These are phyloP conservation scores for Melanaphis sacchari DNA, from an alignment of 1,140 invertebrate genomes.

Conservation along the genomic window DNA sequence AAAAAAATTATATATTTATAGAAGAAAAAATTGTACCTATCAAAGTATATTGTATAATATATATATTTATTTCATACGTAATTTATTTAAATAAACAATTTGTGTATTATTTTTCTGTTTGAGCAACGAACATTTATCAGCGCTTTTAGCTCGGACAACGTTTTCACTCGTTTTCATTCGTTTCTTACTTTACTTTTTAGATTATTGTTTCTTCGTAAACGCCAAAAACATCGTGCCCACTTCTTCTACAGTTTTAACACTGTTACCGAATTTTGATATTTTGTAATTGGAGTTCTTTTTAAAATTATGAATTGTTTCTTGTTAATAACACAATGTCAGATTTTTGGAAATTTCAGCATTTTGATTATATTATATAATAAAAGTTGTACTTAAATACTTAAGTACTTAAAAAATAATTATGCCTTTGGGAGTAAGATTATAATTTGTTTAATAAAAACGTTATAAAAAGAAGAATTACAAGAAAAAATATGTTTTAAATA, in stretches of 20 bases:
- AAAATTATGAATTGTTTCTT: not conserved
- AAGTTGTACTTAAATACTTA: not conserved
- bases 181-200: slow-evolving; percentile 23
- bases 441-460: slow-evolving; percentile 10
- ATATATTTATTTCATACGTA: too few relatives aligned
- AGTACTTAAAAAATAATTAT: slow-evolving; percentile 21
- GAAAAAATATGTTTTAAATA: not conserved
- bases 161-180: not conserved
- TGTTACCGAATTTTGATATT: slow-evolving; percentile 43
- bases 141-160: not conserved
- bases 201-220: not conserved
- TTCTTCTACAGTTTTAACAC: slow-evolving; percentile 23
- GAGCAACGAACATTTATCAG: not conserved
- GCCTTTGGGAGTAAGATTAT: not conserved
- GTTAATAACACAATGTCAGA: slow-evolving; percentile 22
- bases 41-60: not conserved
- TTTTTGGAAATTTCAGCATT: not conserved
- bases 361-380: not conserved
- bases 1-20: not conserved
- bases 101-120: not conserved
- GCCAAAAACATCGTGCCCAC: not conserved
- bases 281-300: slow-evolving; percentile 37
- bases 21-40: not conserved
- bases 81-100: not conserved
- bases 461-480: not conserved